Percentiles rank a stretch among this genome's conserved stretches.
Evolutionary conservation across 92 coral and sea anemone species (phyloP).

Genomic region (Palythoa caribaeorum): DNA sequence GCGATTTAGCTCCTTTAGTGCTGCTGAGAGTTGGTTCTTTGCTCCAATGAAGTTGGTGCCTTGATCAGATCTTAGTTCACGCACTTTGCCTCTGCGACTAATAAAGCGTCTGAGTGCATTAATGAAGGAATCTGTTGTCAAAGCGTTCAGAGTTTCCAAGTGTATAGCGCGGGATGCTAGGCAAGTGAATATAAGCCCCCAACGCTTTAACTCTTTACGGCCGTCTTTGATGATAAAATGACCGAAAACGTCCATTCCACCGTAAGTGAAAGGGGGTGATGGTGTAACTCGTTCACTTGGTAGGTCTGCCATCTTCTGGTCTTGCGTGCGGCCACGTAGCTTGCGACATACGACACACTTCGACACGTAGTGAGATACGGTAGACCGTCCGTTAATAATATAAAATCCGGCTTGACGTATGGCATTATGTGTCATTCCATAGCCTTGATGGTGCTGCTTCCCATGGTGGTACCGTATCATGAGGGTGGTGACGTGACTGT

Average conservation of each 20-base stretch:
- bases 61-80: constrained; percentile 39
- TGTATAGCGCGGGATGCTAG: constrained; percentile 51
- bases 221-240: constrained; percentile 54
- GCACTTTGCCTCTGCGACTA: constrained; percentile 64
- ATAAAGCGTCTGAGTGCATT: constrained; percentile 64
- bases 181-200: constrained; percentile 68
- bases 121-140: constrained; percentile 67
- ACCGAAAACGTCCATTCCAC: constrained; percentile 26
- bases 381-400: constrained; percentile 53
- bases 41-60: constrained; percentile 21
- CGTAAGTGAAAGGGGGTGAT: constrained; percentile 15
- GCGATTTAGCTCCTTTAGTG: constrained; percentile 2
- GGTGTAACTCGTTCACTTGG: constrained; percentile 26
- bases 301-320: no score
- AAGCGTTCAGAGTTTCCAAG: constrained; percentile 59
- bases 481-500: constrained; percentile 53
- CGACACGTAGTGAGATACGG: constrained; percentile 33
- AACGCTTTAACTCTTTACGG: constrained; percentile 49
- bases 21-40: constrained; percentile 3
- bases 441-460: constrained; percentile 54
- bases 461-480: not conserved
- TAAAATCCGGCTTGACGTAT: constrained; percentile 49
- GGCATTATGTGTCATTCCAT: constrained; percentile 22
- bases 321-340: no score
- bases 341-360: no score